Evolutionary conservation across 2,797 vertebrate species (phyloP).

Genomic region (Eptatretus atami): DNA sequence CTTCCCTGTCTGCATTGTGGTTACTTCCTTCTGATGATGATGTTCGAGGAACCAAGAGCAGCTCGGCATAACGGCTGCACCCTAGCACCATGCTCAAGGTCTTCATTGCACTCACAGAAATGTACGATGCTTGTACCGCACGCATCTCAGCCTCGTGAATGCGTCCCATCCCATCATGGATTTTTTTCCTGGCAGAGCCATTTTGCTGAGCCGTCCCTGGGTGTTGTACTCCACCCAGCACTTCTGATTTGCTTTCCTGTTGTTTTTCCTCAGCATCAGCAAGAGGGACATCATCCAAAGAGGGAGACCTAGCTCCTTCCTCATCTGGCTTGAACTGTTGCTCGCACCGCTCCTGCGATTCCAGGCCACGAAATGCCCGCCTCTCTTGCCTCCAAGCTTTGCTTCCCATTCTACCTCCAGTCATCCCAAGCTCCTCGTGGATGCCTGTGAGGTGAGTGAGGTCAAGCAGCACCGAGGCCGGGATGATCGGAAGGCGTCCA

Average conservation of each 20-base stretch:
- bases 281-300: too few species aligned
- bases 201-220: too few species aligned
- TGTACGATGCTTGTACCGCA: background rate
- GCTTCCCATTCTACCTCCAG: background rate
- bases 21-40: constrained; percentile 1
- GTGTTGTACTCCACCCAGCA: too few species aligned
- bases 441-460: constrained; percentile 1
- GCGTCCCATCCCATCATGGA: background rate
- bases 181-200: background rate
- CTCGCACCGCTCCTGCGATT: background rate
- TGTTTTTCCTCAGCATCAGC: too few species aligned
- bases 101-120: background rate
- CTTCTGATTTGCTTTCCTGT: too few species aligned
- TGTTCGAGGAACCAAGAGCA: background rate
- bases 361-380: background rate
- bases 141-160: constrained; percentile 1
- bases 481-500: background rate
- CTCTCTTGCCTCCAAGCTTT: background rate
- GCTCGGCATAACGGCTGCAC: background rate
- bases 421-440: background rate
- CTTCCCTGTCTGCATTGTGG: constrained; percentile 4
- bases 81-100: background rate
- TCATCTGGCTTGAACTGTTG: background rate
- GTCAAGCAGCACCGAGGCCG: background rate
- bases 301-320: background rate